phyloP scores from a whole-genome alignment of 2,888 invertebrate species.

The Brenthis ino region DNA sequence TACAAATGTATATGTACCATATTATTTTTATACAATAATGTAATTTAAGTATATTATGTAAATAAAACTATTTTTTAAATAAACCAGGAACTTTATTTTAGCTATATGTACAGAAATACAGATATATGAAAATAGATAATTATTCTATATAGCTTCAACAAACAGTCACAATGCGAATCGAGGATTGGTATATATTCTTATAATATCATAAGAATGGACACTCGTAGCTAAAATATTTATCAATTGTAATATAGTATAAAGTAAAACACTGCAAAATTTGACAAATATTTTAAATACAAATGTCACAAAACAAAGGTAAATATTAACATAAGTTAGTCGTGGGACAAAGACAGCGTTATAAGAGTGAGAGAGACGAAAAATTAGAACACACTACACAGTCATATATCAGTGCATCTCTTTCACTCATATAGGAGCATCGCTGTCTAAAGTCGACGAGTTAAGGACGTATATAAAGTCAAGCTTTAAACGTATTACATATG shows the following conservation, averaged over 20 bases:
- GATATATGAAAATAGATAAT: conserved; percentile 71
- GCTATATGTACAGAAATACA: conserved; percentile 79
- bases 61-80: conserved; percentile 48
- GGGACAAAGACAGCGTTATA: conserved; percentile 20
- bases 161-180: conserved; percentile 49
- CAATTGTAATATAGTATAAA: conserved; percentile 16
- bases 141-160: conserved; percentile 60
- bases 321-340: conserved; percentile 14
- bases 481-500: conserved; percentile 1
- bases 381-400: background rate
- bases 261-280: conserved; percentile 19
- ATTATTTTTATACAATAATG: background rate
- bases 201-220: conserved; percentile 29
- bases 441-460: conserved; percentile 5
- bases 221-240: conserved; percentile 29
- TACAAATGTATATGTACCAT: conserved; percentile 12
- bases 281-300: conserved; percentile 32
- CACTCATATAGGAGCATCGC: conserved; percentile 18
- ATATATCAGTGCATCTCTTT: conserved; percentile 10
- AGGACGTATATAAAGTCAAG: conserved; percentile 11
- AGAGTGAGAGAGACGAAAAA: background rate
- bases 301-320: conserved; percentile 20
- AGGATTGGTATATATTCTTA: conserved; percentile 28
- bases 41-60: conserved; percentile 8
- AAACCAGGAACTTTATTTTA: conserved; percentile 81